Base-by-base conservation (phyloP, 30 jellyfish, hydroid and myxozoan genomes). In the Aurelia sp. region DNA sequence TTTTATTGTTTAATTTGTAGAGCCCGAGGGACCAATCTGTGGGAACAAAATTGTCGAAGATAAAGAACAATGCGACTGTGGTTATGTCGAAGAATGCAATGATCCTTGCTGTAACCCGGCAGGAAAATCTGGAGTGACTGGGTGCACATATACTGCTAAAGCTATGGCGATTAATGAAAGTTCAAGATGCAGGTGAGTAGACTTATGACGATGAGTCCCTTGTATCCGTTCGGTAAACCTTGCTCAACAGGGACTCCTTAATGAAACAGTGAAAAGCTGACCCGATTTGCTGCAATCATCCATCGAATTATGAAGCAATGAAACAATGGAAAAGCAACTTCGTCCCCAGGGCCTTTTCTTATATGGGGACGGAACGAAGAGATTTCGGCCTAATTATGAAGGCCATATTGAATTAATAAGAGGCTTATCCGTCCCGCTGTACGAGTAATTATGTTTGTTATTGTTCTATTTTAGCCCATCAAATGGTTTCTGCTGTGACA, bases 21-120 rank as follows among this genome's bases (percentile, higher is more conserved):
- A 69, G 35, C 84, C 84, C 4, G 82, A 82, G 13, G 98, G 96
- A 1, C 98, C 98, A 4, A 93, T 88, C 31, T 93, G 98, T 66
- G 98, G 98, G 15, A 93, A 93, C 86, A 96, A 90, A 57, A 73
- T 93, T 27, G 91, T 74, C 8, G 98, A 93, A 62, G 90, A 40
- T 7, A 96, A 86, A 2, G 98, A 93, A 66, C 86, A 93, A 20
- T 93, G 98, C 55, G 98, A 93, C 66, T 93, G 98, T 71, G 98
- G 98, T n/a, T 93, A 74, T 59, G 89, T 33, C 4, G 96, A 93
- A 35, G 98, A 88, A 30, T 71, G 87, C 31, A 48, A 72, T 44
- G 98, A 93, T 35, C 31, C 62, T n/a, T 93, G 98, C 64, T 93
- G 98, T 62, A 31, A 11, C 3, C 93, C 89, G 30, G 76, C 51